phyloP scores from a whole-genome alignment of 2,113 vertebrate species.

The Nipponia nippon region DNA sequence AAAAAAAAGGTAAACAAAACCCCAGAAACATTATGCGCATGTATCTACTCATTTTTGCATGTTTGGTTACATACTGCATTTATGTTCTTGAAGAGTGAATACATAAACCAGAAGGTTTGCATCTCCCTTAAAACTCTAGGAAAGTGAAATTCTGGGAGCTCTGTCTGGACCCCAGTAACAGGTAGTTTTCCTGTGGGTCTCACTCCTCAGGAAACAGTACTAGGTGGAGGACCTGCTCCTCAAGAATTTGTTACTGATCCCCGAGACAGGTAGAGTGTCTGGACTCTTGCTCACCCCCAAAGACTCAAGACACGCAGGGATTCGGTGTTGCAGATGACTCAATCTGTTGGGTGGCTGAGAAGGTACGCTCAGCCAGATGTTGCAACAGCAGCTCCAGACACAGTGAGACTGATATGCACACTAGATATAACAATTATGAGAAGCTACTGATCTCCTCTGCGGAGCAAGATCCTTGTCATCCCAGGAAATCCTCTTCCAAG shows the following conservation, averaged over 20 bases:
- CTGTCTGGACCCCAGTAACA: neutral
- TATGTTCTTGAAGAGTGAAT: neutral
- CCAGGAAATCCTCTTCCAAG: neutral
- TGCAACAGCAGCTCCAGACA: neutral
- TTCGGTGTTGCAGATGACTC: neutral
- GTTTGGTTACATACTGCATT: neutral
- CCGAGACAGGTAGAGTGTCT: neutral
- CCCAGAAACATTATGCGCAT: neutral
- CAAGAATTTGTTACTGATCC: neutral
- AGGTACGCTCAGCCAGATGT: neutral
- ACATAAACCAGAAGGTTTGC: neutral
- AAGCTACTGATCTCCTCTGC: neutral
- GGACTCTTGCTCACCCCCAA: neutral
- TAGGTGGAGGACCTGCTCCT: neutral
- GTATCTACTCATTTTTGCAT: neutral
- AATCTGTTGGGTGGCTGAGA: neutral
- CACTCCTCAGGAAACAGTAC: neutral
- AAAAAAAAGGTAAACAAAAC: neutral
- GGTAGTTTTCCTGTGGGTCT: neutral
- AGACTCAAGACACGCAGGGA: neutral
- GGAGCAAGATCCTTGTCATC: neutral
- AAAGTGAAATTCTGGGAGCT: neutral
- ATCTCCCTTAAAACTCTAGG: neutral
- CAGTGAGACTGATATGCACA: neutral
- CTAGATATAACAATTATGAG: neutral